Conservation (phyloP, 2,888 invertebrate genomes). For the Bombylius major region DNA sequence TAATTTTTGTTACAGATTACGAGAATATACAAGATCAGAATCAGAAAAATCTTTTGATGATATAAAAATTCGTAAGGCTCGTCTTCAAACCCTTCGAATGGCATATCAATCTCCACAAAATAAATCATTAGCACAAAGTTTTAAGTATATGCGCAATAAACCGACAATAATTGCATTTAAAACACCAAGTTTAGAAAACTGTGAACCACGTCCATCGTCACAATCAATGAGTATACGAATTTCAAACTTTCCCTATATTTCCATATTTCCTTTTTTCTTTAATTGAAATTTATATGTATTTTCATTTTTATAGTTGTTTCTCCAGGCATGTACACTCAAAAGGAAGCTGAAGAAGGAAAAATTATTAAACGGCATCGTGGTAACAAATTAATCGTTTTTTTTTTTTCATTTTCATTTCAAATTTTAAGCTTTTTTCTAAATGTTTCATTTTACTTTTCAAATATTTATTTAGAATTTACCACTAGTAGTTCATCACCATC, state of each 20-base stretch:
- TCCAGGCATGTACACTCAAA: constrained; percentile 30
- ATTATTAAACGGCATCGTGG: constrained; percentile 27
- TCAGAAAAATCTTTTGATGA: constrained; percentile 67
- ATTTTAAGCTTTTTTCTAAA: too few species aligned
- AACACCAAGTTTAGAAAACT: constrained; percentile 65
- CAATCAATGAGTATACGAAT: constrained; percentile 41
- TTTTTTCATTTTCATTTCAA: background rate
- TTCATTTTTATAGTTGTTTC: constrained; percentile 15
- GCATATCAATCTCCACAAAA: constrained; percentile 66
- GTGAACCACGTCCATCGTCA: constrained; percentile 44
- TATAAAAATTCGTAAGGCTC: constrained; percentile 48
- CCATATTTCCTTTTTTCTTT: background rate
- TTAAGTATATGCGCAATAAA: constrained; percentile 80
- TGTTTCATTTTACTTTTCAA: too few species aligned
- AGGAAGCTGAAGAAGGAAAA: constrained; percentile 50
- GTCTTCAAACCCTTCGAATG: constrained; percentile 49
- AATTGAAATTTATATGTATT: constrained; percentile 1
- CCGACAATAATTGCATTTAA: constrained; percentile 81
- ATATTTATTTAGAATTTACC: too few species aligned
- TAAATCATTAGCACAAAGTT: constrained; percentile 68
- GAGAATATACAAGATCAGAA: constrained; percentile 63
- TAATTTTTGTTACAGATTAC: constrained; percentile 39
- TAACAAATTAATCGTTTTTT: constrained; percentile 10
- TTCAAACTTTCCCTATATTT: too few species aligned
- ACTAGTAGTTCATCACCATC: constrained; percentile 26